Conservation (phyloP, 2,888 invertebrate genomes). For the Euplexia lucipara region DNA sequence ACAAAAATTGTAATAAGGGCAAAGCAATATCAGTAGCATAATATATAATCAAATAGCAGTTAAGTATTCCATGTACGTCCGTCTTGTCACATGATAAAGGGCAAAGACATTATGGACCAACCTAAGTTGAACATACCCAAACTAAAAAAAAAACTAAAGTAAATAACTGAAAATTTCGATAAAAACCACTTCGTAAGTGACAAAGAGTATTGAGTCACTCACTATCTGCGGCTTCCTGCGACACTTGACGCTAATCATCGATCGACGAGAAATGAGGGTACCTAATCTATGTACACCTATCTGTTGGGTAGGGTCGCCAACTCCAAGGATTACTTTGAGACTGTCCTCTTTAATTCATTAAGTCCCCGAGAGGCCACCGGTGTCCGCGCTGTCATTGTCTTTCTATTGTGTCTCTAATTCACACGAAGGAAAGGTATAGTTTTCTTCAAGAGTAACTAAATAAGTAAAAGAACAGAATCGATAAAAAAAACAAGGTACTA, state of each 20-base stretch:
- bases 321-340: conserved; percentile 19
- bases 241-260: conserved; percentile 69
- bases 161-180: conserved; percentile 47
- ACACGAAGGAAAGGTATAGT: too few species aligned
- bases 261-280: conserved; percentile 78
- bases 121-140: neutral
- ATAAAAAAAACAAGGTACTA: too few species aligned
- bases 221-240: conserved; percentile 77
- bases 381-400: too few species aligned
- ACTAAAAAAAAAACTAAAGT: conserved; percentile 11
- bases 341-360: conserved; percentile 17
- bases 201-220: conserved; percentile 77
- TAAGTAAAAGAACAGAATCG: too few species aligned
- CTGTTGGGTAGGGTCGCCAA: conserved; percentile 55
- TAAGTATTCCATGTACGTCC: too few species aligned
- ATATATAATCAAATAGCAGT: too few species aligned
- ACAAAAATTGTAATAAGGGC: too few species aligned
- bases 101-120: neutral
- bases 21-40: too few species aligned
- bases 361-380: too few species aligned
- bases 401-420: too few species aligned
- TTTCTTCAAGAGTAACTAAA: too few species aligned
- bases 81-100: neutral
- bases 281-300: conserved; percentile 65
- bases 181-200: conserved; percentile 50